Evolutionary conservation across 2,888 invertebrate genomes (phyloP).

Genomic region (Saturnia japonica): DNA sequence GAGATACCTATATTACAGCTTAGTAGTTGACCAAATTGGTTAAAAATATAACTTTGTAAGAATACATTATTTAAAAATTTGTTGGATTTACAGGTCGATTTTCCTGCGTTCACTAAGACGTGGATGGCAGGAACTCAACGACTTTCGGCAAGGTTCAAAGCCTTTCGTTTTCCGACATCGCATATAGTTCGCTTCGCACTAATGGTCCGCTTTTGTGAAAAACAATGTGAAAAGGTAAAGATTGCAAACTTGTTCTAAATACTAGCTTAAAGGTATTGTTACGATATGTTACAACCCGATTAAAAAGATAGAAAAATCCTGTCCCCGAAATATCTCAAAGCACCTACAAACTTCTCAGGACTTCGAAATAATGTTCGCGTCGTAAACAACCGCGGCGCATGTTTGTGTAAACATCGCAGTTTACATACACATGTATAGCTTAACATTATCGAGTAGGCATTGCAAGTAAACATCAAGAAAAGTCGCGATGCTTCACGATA

Average conservation of each 20-base stretch:
- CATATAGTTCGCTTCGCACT: slow-evolving; percentile 91
- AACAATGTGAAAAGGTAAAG: slow-evolving; percentile 84
- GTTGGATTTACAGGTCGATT: slow-evolving; percentile 65
- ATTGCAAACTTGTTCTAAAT: background rate
- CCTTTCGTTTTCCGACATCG: slow-evolving; percentile 94
- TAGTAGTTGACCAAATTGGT: background rate
- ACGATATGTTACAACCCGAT: too few species aligned
- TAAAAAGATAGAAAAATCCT: too few species aligned
- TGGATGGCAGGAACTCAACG: slow-evolving; percentile 62
- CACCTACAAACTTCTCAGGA: too few species aligned
- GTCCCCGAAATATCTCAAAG: too few species aligned
- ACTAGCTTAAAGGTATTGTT: too few species aligned
- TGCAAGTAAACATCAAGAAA: too few species aligned
- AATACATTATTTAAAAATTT: background rate
- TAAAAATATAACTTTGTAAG: background rate
- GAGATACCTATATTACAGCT: background rate
- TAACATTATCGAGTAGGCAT: too few species aligned
- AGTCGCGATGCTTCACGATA: too few species aligned
- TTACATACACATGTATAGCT: too few species aligned
- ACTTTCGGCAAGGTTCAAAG: slow-evolving; percentile 86
- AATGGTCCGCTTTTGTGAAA: slow-evolving; percentile 90
- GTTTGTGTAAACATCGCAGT: too few species aligned
- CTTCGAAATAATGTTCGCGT: too few species aligned
- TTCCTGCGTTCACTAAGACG: slow-evolving; percentile 75
- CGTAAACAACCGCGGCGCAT: too few species aligned